Conservation (phyloP, 1,140 invertebrate species). For the Tetramorium parvispinum region DNA sequence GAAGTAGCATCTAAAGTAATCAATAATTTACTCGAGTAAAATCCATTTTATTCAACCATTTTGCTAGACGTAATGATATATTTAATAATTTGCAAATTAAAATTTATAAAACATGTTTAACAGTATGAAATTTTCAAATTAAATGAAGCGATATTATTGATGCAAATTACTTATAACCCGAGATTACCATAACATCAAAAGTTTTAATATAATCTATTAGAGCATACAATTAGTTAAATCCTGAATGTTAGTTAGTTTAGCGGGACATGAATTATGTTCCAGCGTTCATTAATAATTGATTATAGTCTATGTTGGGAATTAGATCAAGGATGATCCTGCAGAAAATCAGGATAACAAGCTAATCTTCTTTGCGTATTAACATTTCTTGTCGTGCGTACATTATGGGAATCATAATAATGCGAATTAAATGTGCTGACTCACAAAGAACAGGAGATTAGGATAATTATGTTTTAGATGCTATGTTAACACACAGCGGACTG, state of each 20-base stretch:
- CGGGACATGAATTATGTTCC: slow-evolving; percentile 34
- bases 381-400: slow-evolving; percentile 14
- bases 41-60: not conserved
- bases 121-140: not conserved
- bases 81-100: not conserved
- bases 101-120: not conserved
- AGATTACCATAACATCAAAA: slow-evolving; percentile 21
- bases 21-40: not conserved
- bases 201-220: slow-evolving; percentile 28
- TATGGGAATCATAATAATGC: not conserved
- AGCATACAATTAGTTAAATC: slow-evolving; percentile 4
- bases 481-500: not conserved
- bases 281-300: slow-evolving; percentile 30
- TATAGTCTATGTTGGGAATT: slow-evolving; percentile 7
- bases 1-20: slow-evolving; percentile 11
- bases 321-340: slow-evolving; percentile 20
- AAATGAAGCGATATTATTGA: not conserved
- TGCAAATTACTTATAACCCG: slow-evolving; percentile 2
- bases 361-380: slow-evolving; percentile 31
- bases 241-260: slow-evolving; percentile 25
- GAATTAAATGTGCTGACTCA: slow-evolving; percentile 17
- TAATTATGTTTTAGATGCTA: slow-evolving; percentile 17
- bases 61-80: not conserved
- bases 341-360: slow-evolving; percentile 31
- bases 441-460: slow-evolving; percentile 24